Conservation (phyloP, 2,888 invertebrate genomes). For the Pseudeuparius sepicola region DNA sequence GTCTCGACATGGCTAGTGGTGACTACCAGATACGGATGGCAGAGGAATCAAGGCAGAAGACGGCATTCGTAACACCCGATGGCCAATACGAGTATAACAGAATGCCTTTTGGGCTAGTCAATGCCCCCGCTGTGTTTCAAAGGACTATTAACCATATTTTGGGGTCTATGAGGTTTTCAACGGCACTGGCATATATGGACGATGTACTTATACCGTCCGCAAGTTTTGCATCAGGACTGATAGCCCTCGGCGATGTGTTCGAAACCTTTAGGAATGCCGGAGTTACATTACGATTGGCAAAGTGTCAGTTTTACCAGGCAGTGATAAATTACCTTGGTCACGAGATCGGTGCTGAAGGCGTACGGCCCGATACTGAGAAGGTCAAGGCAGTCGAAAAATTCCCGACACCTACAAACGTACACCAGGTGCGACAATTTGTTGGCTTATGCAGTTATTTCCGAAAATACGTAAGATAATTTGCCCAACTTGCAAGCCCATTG, state of each 20-base stretch:
- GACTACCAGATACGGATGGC: constrained; percentile 30
- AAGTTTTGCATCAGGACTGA: constrained; percentile 14
- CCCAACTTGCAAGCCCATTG: background rate
- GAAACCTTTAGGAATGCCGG: constrained; percentile 10
- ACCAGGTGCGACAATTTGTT: too few species aligned
- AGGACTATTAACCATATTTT: constrained; percentile 19
- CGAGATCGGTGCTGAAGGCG: too few species aligned
- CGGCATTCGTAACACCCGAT: constrained; percentile 30
- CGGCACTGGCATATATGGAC: constrained; percentile 22
- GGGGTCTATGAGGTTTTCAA: constrained; percentile 18
- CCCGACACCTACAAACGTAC: too few species aligned
- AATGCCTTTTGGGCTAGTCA: constrained; percentile 33
- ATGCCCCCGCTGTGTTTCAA: constrained; percentile 28
- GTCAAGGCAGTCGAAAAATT: too few species aligned
- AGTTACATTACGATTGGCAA: constrained; percentile 11
- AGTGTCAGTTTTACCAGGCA: too few species aligned
- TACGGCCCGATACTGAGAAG: too few species aligned
- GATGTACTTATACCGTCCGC: constrained; percentile 24
- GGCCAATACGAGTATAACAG: constrained; percentile 30
- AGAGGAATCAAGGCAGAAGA: constrained; percentile 26
- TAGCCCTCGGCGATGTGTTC: too few species aligned
- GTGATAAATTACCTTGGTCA: too few species aligned
- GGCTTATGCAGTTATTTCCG: too few species aligned
- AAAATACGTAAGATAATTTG: constrained; percentile 3
- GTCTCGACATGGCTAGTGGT: constrained; percentile 28